Conservation (phyloP, 2,888 invertebrate genomes). For the Sabatieria punctata region DNA sequence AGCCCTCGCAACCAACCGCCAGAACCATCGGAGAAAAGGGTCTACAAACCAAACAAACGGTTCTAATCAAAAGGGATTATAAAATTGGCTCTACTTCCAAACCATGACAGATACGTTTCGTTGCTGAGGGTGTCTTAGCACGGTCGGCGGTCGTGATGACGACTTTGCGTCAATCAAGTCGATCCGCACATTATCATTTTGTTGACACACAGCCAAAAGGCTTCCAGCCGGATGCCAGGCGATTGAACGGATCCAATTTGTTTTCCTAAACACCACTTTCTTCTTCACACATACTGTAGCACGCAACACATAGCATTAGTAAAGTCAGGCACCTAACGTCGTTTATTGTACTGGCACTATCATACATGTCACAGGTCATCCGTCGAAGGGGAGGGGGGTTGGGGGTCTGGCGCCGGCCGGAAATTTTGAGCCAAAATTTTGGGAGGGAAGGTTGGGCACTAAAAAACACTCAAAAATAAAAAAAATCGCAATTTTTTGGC, state of each 20-base stretch:
- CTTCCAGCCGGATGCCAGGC: neutral
- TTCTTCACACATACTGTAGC: no score
- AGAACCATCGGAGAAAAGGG: neutral
- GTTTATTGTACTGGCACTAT: no score
- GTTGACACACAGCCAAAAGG: neutral
- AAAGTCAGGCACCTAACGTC: no score
- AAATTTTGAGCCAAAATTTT: no score
- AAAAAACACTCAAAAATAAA: no score
- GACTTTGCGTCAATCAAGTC: neutral
- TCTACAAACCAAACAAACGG: neutral
- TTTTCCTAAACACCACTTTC: neutral
- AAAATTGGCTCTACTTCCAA: neutral
- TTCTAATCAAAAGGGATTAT: neutral
- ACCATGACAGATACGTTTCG: neutral
- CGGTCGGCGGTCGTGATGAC: neutral
- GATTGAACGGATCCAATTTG: neutral
- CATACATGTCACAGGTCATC: no score
- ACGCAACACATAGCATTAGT: no score
- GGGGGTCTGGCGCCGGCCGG: no score
- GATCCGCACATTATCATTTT: neutral
- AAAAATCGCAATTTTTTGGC: no score
- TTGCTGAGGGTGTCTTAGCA: neutral
- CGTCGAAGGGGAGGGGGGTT: no score
- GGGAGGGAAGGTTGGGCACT: no score
- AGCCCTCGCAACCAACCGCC: neutral